Evolutionary conservation across 2,888 invertebrate genomes (phyloP).

Genomic region (Diplazon laetatorius): DNA sequence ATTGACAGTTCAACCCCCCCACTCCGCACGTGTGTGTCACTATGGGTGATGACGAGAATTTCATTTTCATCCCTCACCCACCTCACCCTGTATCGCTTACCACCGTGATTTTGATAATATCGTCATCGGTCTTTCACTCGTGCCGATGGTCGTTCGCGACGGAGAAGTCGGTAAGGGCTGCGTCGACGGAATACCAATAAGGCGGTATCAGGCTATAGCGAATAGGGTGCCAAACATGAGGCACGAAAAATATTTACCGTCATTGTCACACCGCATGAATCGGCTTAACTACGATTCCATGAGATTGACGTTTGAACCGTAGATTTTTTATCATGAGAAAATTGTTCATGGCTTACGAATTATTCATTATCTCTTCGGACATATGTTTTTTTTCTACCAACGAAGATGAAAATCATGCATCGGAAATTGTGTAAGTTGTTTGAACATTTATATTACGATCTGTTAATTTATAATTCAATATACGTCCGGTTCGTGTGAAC

Average conservation of each 20-base stretch:
- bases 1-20: not conserved
- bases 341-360: no score
- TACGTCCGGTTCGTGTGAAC: no score
- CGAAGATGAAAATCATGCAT: no score
- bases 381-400: no score
- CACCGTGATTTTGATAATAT: slow-evolving; percentile 19
- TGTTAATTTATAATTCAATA: no score
- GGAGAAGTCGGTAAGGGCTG: slow-evolving; percentile 20
- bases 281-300: not conserved
- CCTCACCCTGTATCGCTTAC: not conserved
- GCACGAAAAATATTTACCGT: not conserved
- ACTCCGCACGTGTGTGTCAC: not conserved
- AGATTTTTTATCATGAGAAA: no score
- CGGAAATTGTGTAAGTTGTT: no score
- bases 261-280: not conserved
- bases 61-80: not conserved
- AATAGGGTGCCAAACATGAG: not conserved
- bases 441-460: no score
- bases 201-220: not conserved
- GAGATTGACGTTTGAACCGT: not conserved
- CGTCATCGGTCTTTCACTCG: not conserved
- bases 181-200: slow-evolving; percentile 20
- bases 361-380: no score
- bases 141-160: not conserved
- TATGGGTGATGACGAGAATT: slow-evolving; percentile 1